Conservation (phyloP, 2,797 vertebrate species). For the Carcharodon carcharias region DNA sequence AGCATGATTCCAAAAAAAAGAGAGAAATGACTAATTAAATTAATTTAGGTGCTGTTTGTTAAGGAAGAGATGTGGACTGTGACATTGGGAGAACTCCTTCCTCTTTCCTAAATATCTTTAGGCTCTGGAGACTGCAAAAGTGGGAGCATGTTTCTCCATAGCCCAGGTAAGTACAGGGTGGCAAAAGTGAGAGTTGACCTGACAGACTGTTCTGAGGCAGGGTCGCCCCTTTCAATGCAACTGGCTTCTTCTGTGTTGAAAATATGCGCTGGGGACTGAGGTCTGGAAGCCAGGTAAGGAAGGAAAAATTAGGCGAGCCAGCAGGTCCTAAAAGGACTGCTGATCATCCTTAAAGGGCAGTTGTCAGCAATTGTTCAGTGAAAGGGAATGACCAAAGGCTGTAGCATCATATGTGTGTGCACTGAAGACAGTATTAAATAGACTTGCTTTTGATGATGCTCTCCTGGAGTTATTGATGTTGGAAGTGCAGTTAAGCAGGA, state of each 20-base stretch:
- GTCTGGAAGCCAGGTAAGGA: background rate
- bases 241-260: background rate
- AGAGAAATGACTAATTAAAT: background rate
- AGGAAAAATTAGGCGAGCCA: background rate
- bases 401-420: background rate
- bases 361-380: background rate
- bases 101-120: background rate
- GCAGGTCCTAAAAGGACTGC: background rate
- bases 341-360: background rate
- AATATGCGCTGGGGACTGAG: background rate
- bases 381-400: background rate
- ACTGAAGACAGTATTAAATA: background rate
- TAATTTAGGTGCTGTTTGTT: background rate
- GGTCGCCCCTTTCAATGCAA: background rate
- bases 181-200: background rate
- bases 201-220: background rate
- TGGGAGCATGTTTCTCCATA: background rate
- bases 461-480: background rate
- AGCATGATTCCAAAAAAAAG: background rate
- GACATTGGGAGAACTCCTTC: background rate
- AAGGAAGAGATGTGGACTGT: background rate
- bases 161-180: background rate
- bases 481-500: background rate
- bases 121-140: background rate
- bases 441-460: background rate